These are phyloP conservation scores for Rhipidura dahli DNA, from an alignment of 2,113 vertebrate genomes.

Conservation along the genomic window DNA sequence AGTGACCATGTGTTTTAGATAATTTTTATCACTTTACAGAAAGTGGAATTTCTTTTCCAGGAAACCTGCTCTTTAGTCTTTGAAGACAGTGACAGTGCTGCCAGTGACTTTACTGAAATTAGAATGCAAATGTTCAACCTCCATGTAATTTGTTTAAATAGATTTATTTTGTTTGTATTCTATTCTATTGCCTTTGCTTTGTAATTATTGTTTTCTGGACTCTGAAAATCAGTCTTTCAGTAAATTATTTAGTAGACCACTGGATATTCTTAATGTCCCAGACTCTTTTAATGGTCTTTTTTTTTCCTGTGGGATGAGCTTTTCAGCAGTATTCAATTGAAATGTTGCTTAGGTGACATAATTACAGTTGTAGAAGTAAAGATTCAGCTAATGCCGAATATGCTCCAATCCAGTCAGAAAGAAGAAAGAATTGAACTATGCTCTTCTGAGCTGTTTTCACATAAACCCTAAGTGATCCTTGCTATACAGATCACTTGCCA, in stretches of 20 bases:
- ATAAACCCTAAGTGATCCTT: neutral
- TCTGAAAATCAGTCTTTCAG: neutral
- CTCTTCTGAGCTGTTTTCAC: neutral
- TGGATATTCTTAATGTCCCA: neutral
- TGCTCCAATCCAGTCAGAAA: neutral
- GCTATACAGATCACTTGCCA: neutral
- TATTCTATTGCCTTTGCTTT: neutral
- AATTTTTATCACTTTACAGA: neutral
- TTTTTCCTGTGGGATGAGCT: neutral
- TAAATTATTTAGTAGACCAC: neutral
- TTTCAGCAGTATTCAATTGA: neutral
- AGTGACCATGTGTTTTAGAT: neutral
- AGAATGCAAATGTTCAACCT: neutral
- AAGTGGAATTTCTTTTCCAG: neutral
- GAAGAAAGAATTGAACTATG: neutral
- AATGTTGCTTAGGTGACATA: neutral
- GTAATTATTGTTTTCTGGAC: neutral
- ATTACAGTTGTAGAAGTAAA: neutral
- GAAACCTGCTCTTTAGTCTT: neutral
- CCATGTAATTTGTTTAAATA: neutral
- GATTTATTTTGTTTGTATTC: neutral
- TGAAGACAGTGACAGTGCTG: neutral
- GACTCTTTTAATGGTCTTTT: neutral
- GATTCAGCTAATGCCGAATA: neutral
- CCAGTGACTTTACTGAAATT: neutral